Percentiles rank a stretch among this genome's conserved stretches.
Evolutionary conservation across 2,888 invertebrate genomes (phyloP).

Genomic region (Baronia brevicornis): DNA sequence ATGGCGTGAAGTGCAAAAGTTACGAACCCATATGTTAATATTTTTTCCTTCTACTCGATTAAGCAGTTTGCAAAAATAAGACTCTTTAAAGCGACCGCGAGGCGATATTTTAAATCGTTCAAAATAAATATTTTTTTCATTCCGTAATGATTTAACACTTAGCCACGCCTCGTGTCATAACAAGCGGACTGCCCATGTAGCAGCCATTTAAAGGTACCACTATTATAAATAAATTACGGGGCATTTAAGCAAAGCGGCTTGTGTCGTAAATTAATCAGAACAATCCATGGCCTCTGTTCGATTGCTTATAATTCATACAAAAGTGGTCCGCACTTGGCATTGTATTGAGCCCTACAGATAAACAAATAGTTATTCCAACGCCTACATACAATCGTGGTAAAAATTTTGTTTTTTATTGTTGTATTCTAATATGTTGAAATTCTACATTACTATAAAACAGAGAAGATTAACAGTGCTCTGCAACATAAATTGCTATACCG

Average conservation of each 20-base stretch:
- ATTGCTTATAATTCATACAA: slow-evolving; percentile 8
- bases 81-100: slow-evolving; percentile 10
- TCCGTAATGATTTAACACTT: slow-evolving; percentile 22
- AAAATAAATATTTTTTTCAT: slow-evolving; percentile 24
- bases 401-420: no score
- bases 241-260: slow-evolving; percentile 13
- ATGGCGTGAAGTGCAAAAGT: no score
- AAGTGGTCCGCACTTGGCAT: slow-evolving; percentile 11
- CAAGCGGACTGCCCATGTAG: slow-evolving; percentile 22
- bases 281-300: slow-evolving; percentile 8
- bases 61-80: slow-evolving; percentile 9
- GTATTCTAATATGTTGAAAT: no score
- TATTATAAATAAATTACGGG: slow-evolving; percentile 24
- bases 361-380: no score
- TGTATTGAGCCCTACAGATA: slow-evolving; percentile 7
- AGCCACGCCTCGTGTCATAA: slow-evolving; percentile 24
- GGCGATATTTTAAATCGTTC: slow-evolving; percentile 5
- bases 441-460: no score
- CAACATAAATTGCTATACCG: no score
- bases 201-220: slow-evolving; percentile 22
- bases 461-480: no score
- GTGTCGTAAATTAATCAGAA: slow-evolving; percentile 16
- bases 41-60: no score
- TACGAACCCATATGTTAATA: no score
- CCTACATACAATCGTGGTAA: no score